A percentile compares a stretch with the other conserved stretches of the same genome.
These are phyloP conservation scores for Sphenodon punctatus DNA, from an alignment of 2,797 vertebrate species.

Conservation along the genomic window DNA sequence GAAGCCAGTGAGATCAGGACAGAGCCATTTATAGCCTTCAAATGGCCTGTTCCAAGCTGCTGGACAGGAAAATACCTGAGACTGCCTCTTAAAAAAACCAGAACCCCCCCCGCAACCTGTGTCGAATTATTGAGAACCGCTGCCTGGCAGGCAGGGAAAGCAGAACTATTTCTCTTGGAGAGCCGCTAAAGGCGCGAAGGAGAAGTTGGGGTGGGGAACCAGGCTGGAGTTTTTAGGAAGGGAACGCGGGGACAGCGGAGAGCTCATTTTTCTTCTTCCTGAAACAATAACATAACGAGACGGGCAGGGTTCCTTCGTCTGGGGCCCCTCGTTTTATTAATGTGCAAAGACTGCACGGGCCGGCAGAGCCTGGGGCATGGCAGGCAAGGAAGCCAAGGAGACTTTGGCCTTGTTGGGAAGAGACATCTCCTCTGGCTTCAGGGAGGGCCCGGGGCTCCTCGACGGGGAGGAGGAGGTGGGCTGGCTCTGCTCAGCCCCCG, in stretches of 20 bases:
- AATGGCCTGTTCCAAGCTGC: not conserved
- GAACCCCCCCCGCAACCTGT: too few species aligned
- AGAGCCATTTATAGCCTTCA: not conserved
- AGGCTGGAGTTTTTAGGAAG: not conserved
- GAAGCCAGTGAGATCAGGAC: not conserved
- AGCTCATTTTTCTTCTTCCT: not conserved
- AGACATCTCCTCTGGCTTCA: not conserved
- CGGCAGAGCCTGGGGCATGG: not conserved
- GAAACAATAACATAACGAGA: not conserved
- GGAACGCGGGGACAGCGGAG: not conserved
- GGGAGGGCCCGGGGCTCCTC: not conserved
- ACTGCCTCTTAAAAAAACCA: not conserved
- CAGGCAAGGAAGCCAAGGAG: not conserved
- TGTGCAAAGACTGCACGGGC: rapidly evolving
- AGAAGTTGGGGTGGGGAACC: constrained; percentile 1
- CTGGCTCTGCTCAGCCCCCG: not conserved
- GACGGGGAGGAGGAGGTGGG: too few species aligned
- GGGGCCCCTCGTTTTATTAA: not conserved
- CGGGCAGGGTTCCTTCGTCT: not conserved
- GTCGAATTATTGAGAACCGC: not conserved
- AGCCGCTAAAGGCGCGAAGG: not conserved
- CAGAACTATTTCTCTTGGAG: constrained; percentile 50
- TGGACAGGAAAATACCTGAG: constrained; percentile 16
- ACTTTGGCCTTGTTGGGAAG: constrained; percentile 31
- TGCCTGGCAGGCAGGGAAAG: constrained; percentile 47